Evolutionary conservation across 2,888 invertebrate species (phyloP).

Genomic region (Tetragonula carbonaria): DNA sequence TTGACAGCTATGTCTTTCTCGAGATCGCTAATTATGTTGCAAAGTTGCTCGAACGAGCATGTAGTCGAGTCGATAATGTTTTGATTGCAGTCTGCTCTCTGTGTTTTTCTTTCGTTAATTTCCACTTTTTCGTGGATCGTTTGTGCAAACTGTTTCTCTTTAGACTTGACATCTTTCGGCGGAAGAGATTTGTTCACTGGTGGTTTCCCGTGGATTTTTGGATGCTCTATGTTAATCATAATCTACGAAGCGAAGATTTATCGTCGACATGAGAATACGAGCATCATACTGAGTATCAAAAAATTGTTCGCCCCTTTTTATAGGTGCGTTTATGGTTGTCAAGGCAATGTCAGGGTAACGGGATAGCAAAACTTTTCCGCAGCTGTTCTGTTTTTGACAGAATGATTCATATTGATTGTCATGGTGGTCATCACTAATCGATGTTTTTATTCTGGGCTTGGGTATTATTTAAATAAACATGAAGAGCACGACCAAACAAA

Average conservation of each 20-base stretch:
- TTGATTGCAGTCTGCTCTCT: slow-evolving; percentile 72
- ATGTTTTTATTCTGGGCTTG: too few species aligned
- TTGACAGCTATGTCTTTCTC: slow-evolving; percentile 67
- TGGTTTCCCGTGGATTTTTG: slow-evolving; percentile 48
- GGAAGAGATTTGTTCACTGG: slow-evolving; percentile 26
- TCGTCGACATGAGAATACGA: too few species aligned
- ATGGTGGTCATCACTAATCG: too few species aligned
- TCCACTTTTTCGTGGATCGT: neutral
- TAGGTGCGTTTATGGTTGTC: slow-evolving; percentile 10
- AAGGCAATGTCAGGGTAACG: slow-evolving; percentile 7
- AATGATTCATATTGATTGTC: too few species aligned
- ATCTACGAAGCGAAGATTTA: neutral
- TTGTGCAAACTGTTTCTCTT: neutral
- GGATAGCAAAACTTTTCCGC: neutral
- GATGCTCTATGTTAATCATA: slow-evolving; percentile 60
- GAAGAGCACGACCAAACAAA: too few species aligned
- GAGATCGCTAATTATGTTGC: slow-evolving; percentile 77
- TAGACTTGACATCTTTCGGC: neutral
- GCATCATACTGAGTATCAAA: neutral
- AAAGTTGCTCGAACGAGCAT: slow-evolving; percentile 76
- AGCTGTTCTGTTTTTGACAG: neutral
- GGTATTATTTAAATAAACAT: too few species aligned
- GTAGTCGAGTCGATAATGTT: slow-evolving; percentile 75
- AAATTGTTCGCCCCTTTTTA: neutral
- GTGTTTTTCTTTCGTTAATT: neutral